phyloP scores from a whole-genome alignment of 30 jellyfish, hydroid and myxozoan species.

The Rhopilema esculentum region DNA sequence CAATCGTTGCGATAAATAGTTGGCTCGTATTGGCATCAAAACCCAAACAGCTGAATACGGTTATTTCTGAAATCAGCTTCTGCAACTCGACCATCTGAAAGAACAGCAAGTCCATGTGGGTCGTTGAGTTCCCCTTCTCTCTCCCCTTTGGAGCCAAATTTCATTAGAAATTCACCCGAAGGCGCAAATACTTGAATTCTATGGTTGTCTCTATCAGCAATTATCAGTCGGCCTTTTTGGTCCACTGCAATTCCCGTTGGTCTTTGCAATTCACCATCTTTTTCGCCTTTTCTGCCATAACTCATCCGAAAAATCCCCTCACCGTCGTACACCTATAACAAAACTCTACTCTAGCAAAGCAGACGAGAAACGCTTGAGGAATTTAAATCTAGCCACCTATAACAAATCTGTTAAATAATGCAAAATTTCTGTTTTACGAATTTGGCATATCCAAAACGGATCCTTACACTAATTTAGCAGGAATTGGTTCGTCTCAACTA shows the following conservation, averaged over 20 bases:
- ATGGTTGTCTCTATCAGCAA: constrained; percentile 98
- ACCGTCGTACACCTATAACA: constrained; percentile 81
- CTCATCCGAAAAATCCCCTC: constrained; percentile 84
- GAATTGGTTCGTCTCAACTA: no score
- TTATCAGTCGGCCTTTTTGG: constrained; percentile 82
- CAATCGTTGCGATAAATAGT: no score
- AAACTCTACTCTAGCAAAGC: not conserved
- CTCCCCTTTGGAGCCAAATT: constrained; percentile 93
- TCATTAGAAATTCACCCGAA: constrained; percentile 76
- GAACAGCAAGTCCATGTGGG: constrained; percentile 93
- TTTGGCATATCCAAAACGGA: no score
- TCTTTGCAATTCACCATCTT: constrained; percentile 91
- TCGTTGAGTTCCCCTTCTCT: constrained; percentile 92
- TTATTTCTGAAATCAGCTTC: constrained; percentile 97
- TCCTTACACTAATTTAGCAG: no score
- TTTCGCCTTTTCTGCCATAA: constrained; percentile 91
- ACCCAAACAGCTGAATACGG: constrained; percentile 68
- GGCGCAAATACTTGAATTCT: constrained; percentile 86
- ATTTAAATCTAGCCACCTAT: no score
- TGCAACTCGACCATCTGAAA: constrained; percentile 93
- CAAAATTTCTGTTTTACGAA: no score
- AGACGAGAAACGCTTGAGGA: no score
- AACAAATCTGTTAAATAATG: no score
- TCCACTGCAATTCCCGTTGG: constrained; percentile 99
- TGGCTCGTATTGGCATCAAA: not conserved